These are phyloP conservation scores for Corythaeola cristata DNA, from an alignment of 2,113 vertebrate species.

Conservation along the genomic window DNA sequence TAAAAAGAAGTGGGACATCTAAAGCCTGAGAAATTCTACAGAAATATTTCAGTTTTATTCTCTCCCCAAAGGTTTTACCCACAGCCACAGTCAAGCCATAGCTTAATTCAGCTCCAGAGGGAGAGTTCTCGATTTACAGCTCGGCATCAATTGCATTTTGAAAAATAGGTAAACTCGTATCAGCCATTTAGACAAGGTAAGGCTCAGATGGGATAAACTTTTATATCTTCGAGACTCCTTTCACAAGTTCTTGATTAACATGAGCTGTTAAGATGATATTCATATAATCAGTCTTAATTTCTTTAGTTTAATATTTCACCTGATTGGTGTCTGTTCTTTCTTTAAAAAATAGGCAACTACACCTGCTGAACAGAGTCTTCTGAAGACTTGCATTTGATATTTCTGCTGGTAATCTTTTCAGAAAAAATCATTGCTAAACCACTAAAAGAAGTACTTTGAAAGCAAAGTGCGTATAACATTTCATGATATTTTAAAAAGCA, in stretches of 20 bases:
- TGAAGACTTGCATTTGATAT: neutral
- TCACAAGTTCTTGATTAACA: neutral
- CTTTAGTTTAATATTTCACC: neutral
- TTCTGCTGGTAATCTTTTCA: neutral
- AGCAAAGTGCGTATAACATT: neutral
- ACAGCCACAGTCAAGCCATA: neutral
- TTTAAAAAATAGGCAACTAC: neutral
- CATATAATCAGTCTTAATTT: neutral
- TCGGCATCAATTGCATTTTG: rapidly evolving
- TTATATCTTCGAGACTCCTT: neutral
- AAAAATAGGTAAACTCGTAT: neutral
- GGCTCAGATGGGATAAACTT: neutral
- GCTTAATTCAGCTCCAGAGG: neutral
- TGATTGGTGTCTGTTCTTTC: neutral
- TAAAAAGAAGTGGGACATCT: neutral
- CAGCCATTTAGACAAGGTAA: neutral
- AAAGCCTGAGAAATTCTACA: rapidly evolving
- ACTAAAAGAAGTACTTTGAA: neutral
- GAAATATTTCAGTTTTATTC: neutral
- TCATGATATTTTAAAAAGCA: neutral
- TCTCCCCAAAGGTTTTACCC: neutral
- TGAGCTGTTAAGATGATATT: neutral
- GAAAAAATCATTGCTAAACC: neutral
- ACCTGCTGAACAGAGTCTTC: neutral
- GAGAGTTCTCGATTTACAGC: neutral